These are phyloP conservation scores for Prietella phreatophila DNA, from an alignment of 2,113 vertebrate genomes.

Conservation along the genomic window DNA sequence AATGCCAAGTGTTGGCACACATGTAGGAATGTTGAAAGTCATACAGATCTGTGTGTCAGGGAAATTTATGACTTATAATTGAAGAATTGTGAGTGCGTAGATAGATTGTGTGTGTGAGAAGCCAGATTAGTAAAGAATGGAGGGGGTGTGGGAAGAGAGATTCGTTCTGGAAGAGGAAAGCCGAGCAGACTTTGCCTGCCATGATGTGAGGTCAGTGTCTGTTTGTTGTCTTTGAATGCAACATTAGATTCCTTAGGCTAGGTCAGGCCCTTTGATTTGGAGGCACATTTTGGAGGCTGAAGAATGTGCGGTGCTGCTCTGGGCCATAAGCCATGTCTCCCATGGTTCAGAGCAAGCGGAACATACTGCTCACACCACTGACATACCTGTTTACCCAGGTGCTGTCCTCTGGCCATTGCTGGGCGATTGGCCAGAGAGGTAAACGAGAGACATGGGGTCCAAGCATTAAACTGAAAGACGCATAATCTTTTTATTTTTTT, in stretches of 20 bases:
- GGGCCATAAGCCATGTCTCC: slow-evolving; percentile 35
- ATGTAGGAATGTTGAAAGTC: neutral
- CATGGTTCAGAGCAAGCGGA: slow-evolving; percentile 35
- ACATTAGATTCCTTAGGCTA: slow-evolving; percentile 44
- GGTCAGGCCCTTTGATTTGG: slow-evolving; percentile 34
- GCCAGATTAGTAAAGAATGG: slow-evolving; percentile 30
- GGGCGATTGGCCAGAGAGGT: slow-evolving; percentile 27
- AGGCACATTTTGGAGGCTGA: neutral
- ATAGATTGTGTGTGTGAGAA: neutral
- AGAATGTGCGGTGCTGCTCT: slow-evolving; percentile 4
- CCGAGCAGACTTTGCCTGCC: slow-evolving; percentile 28
- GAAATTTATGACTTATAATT: slow-evolving; percentile 10
- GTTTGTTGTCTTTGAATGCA: slow-evolving; percentile 55
- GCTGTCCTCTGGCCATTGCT: slow-evolving; percentile 27
- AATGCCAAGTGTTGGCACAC: neutral
- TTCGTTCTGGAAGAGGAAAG: slow-evolving; percentile 42
- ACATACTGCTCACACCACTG: slow-evolving; percentile 34
- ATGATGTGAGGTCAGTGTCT: slow-evolving; percentile 32
- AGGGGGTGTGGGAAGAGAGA: slow-evolving; percentile 19
- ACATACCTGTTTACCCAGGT: slow-evolving; percentile 50
- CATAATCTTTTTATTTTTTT: neutral
- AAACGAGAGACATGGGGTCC: neutral
- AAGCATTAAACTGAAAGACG: slow-evolving; percentile 11
- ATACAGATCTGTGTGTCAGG: slow-evolving; percentile 8
- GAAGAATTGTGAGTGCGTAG: slow-evolving; percentile 12